phyloP scores from a whole-genome alignment of 2,113 vertebrate genomes.

The Muscicapa adusta region DNA sequence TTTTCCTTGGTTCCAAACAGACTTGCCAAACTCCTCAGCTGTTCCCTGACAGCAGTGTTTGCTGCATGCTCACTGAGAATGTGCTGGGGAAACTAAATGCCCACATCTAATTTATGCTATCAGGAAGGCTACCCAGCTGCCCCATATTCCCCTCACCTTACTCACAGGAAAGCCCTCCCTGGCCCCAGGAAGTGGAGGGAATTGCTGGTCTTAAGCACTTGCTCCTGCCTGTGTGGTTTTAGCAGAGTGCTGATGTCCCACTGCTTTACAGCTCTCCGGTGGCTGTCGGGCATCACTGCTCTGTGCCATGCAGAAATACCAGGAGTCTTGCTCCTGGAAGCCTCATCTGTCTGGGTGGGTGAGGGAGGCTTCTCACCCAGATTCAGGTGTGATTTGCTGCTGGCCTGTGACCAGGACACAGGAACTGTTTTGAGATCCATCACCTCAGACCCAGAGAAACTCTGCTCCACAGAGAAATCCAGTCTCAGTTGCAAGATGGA shows the following conservation, averaged over 20 bases:
- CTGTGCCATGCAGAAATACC: not conserved
- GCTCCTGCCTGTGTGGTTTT: accelerated
- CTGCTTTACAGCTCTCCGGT: not conserved
- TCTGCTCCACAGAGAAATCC: not conserved
- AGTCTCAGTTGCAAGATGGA: not conserved
- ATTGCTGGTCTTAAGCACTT: not conserved
- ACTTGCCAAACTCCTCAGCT: not conserved
- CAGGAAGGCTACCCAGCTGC: not conserved
- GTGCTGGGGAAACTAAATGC: not conserved
- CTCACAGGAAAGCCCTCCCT: accelerated
- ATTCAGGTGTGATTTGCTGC: not conserved
- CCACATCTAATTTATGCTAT: not conserved
- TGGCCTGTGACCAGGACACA: not conserved
- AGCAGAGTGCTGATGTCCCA: not conserved
- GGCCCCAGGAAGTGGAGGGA: not conserved
- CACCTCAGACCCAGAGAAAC: not conserved
- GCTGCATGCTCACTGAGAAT: accelerated
- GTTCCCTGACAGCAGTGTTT: not conserved
- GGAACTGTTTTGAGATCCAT: not conserved
- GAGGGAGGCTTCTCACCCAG: not conserved
- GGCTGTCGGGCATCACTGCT: not conserved
- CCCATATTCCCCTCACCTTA: accelerated
- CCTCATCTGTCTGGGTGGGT: not conserved
- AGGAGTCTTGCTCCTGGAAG: not conserved
- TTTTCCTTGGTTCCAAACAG: not conserved